These are phyloP conservation scores for Apoda limacodes DNA, from an alignment of 2,888 invertebrate species.

Conservation along the genomic window DNA sequence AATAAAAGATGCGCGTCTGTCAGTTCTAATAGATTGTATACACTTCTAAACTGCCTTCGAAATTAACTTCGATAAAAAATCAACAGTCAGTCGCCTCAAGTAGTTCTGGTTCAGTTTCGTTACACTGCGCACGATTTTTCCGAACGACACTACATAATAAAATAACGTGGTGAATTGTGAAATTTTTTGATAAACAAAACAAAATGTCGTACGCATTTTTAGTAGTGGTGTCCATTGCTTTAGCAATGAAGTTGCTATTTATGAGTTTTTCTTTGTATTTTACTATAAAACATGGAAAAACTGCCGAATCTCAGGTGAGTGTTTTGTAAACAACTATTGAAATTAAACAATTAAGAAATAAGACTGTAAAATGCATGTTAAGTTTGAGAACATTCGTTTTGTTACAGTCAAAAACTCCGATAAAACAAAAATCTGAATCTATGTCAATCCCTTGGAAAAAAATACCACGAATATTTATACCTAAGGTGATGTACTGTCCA, in stretches of 20 bases:
- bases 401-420: constrained; percentile 34
- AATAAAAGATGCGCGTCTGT: constrained; percentile 7
- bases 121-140: no score
- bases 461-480: constrained; percentile 42
- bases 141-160: no score
- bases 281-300: constrained; percentile 35
- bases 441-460: constrained; percentile 43
- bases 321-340: no score
- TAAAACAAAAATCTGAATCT: constrained; percentile 31
- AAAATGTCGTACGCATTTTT: constrained; percentile 48
- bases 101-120: constrained; percentile 35
- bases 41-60: constrained; percentile 22
- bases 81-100: constrained; percentile 32
- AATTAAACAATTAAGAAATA: no score
- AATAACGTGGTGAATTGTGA: no score
- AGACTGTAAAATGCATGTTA: no score
- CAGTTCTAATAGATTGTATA: constrained; percentile 29
- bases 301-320: constrained; percentile 37
- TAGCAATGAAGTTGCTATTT: constrained; percentile 50
- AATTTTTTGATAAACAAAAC: constrained; percentile 17
- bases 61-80: constrained; percentile 44
- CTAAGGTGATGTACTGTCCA: constrained; percentile 36
- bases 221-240: constrained; percentile 53
- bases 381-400: constrained; percentile 19
- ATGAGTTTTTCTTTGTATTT: constrained; percentile 54